Evolutionary conservation across 2,888 invertebrate species (phyloP), one percentile per base, ranked within the genome.

Genomic region (Cheiracanthium punctorium): DNA sequence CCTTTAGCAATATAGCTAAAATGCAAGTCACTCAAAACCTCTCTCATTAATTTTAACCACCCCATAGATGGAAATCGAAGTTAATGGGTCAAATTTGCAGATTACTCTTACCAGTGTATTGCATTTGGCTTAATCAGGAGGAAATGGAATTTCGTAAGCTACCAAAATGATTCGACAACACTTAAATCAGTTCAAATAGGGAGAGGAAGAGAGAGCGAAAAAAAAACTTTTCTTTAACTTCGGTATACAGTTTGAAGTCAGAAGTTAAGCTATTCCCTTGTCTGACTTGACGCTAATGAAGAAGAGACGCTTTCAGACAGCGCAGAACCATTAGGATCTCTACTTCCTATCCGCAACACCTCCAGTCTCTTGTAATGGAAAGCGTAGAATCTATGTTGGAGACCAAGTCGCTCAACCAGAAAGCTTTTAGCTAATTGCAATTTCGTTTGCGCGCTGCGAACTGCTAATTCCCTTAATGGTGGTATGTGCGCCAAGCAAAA

Each of bases 381-480:
- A 30, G 74, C 24, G 37, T 33, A 43, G 70, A 76, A 71, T 43
- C 64, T 65, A 65, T 65, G 75, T 58, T 70, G 58, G 43, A 82
- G 29, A 76, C 37, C 58, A 20, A 73, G 67, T 48, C 72, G 20
- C 76, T 64, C 65, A 65, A 70, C 17, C 67, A 32, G 84, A 79
- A 84, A 84, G 84, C 84, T 84, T 84, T 84, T 84, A 84, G 77
- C 82, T 84, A 79, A 84, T 84, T 84, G 82, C 77, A 69, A 84
- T 77, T 73, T 77, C 52, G 77, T 84, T 72, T 73, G 72, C 33
- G 29, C 37, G 12, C 72, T 43, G 52, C 48, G 77, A 79, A 77
- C 77, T 58, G 28, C 72, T 77, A 77, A 84, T 73, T 79, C 73
- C 14, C 64, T 64, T 77, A 82, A 82, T 82, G 82, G 82, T 17